A percentile compares a stretch with the other conserved stretches of the same genome.
Evolutionary conservation across 2,113 vertebrate species (phyloP).

Genomic region (Callospermophilus lateralis): DNA sequence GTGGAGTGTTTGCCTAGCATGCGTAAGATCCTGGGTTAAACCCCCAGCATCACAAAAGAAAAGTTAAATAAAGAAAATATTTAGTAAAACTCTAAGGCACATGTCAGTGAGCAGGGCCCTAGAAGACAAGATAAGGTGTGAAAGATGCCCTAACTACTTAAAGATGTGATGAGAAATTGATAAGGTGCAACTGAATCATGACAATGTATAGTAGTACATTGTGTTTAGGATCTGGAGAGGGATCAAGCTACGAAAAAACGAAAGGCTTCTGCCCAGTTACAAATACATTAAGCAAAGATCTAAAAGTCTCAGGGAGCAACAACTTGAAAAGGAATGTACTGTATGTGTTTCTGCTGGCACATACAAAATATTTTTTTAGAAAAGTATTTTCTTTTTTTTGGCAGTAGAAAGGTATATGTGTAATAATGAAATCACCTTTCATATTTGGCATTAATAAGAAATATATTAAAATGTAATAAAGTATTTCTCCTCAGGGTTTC

Average conservation of each 20-base stretch:
- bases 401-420: conserved; percentile 12
- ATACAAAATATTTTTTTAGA: conserved; percentile 11
- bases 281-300: not conserved
- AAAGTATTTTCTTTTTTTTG: conserved; percentile 14
- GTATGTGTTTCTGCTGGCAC: not conserved
- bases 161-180: conserved; percentile 22
- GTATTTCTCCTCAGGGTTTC: not conserved
- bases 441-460: conserved; percentile 39
- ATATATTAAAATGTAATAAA: conserved; percentile 27
- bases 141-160: not conserved
- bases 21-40: not conserved
- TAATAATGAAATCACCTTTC: conserved; percentile 34
- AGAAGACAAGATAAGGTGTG: not conserved
- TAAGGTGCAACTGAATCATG: not conserved
- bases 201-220: not conserved
- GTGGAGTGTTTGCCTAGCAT: not conserved
- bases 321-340: not conserved
- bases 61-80: not conserved
- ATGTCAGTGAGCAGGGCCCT: not conserved
- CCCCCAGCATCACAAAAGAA: not conserved
- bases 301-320: not conserved
- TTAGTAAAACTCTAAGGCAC: not conserved
- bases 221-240: not conserved
- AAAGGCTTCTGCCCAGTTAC: not conserved
- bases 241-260: not conserved